Conservation (phyloP, 1,140 invertebrate species). For the Drosophila tropicalis region DNA sequence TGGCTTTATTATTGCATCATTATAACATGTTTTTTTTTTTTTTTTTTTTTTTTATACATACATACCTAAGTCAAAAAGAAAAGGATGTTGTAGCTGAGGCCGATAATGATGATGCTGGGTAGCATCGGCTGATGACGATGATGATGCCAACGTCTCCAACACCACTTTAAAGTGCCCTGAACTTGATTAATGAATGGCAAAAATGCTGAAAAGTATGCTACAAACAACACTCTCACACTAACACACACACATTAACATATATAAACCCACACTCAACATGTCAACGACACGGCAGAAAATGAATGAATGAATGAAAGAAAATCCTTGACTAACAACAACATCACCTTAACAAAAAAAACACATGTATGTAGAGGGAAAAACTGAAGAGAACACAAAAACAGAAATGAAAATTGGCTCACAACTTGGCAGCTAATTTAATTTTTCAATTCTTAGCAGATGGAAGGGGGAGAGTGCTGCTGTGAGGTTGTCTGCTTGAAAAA, state of each 20-base stretch:
- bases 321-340: conserved; percentile 11
- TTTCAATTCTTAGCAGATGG: neutral
- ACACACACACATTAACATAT: conserved; percentile 2
- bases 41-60: neutral
- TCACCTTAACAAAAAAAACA: conserved; percentile 4
- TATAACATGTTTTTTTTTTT: conserved; percentile 63
- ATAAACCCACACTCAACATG: conserved; percentile 49
- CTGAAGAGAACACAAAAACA: conserved; percentile 35
- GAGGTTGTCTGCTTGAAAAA: no score
- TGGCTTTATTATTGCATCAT: conserved; percentile 79
- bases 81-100: neutral
- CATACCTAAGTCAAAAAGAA: neutral
- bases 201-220: conserved; percentile 71
- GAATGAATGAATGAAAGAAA: conserved; percentile 13
- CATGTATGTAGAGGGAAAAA: conserved; percentile 27
- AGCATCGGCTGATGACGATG: conserved; percentile 18
- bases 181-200: conserved; percentile 77
- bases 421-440: conserved; percentile 77
- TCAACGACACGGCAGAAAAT: conserved; percentile 58
- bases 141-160: conserved; percentile 1
- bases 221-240: conserved; percentile 28
- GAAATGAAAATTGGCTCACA: conserved; percentile 74
- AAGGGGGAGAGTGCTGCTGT: no score
- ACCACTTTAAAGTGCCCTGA: conserved; percentile 76
- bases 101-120: neutral